These are phyloP conservation scores for Thunnus maccoyii DNA, from an alignment of 2,113 vertebrate genomes.

Conservation along the genomic window DNA sequence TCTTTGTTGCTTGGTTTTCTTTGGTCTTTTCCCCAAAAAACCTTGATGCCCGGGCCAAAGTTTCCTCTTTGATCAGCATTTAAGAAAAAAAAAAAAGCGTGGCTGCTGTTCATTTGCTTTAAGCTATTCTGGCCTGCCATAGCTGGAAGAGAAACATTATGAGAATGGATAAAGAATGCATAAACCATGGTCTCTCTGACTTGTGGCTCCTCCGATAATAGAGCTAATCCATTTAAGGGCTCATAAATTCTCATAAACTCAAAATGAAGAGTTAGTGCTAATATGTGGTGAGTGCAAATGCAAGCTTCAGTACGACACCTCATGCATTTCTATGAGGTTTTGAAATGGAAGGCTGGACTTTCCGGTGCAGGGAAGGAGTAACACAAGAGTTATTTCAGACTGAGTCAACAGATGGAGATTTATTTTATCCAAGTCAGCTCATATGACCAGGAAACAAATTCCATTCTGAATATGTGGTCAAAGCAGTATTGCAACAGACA, in stretches of 20 bases:
- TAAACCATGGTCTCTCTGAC: constrained; percentile 38
- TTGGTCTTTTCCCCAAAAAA: constrained; percentile 55
- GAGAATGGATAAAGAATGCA: constrained; percentile 35
- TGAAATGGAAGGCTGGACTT: constrained; percentile 19
- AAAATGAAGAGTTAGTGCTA: constrained; percentile 48
- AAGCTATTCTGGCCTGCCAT: constrained; percentile 17
- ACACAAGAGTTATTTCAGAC: constrained; percentile 37
- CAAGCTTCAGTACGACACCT: background rate
- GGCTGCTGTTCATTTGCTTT: constrained; percentile 34
- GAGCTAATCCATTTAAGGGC: constrained; percentile 70
- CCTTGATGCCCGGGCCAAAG: constrained; percentile 33
- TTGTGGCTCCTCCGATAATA: constrained; percentile 58
- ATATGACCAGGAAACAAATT: constrained; percentile 40
- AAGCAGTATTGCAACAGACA: constrained; percentile 3
- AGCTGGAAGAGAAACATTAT: constrained; percentile 33
- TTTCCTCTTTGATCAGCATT: constrained; percentile 43
- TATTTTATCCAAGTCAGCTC: constrained; percentile 15
- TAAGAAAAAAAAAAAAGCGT: background rate
- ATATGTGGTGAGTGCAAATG: constrained; percentile 47
- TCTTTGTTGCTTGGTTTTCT: constrained; percentile 46
- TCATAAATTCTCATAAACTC: constrained; percentile 61
- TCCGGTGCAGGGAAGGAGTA: background rate
- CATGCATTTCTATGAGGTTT: constrained; percentile 42
- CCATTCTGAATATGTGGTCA: constrained; percentile 22
- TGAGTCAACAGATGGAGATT: constrained; percentile 39